These are phyloP conservation scores for Trigoniulus corallinus DNA, from an alignment of 1,140 invertebrate genomes.

Conservation along the genomic window DNA sequence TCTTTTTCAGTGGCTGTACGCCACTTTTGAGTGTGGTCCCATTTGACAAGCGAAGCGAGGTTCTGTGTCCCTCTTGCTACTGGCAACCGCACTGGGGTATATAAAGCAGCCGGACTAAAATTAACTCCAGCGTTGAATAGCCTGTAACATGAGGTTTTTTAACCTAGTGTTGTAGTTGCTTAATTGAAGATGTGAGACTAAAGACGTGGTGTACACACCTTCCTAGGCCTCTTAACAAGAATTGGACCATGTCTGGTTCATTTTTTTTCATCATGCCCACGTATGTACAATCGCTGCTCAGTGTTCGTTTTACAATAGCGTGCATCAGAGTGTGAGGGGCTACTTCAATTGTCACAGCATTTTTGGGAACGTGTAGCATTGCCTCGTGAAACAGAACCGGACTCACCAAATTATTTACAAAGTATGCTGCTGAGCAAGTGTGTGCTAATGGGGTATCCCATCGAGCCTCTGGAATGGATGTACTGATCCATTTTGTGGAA, in stretches of 20 bases:
- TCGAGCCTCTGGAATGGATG: constrained; percentile 70
- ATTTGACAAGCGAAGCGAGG: constrained; percentile 61
- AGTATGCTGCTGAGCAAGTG: too few relatives aligned
- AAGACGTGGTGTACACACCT: too few relatives aligned
- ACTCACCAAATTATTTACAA: constrained; percentile 89
- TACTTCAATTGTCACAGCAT: too few relatives aligned
- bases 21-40: constrained; percentile 79
- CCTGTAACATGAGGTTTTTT: too few relatives aligned
- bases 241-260: constrained; percentile 46
- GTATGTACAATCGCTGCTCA: constrained; percentile 39
- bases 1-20: constrained; percentile 40
- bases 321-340: constrained; percentile 80
- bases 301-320: constrained; percentile 61
- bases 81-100: constrained; percentile 38
- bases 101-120: constrained; percentile 52
- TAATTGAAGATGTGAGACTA: too few relatives aligned
- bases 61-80: constrained; percentile 69
- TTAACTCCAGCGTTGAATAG: constrained; percentile 61
- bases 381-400: too few relatives aligned
- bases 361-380: too few relatives aligned
- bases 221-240: constrained; percentile 46
- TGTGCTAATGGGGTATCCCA: too few relatives aligned
- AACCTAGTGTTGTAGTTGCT: too few relatives aligned
- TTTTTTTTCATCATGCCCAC: constrained; percentile 60
- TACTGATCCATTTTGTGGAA: constrained; percentile 74